These are phyloP conservation scores for Phthorimaea operculella DNA, from an alignment of 1,140 invertebrate species.

Conservation along the genomic window DNA sequence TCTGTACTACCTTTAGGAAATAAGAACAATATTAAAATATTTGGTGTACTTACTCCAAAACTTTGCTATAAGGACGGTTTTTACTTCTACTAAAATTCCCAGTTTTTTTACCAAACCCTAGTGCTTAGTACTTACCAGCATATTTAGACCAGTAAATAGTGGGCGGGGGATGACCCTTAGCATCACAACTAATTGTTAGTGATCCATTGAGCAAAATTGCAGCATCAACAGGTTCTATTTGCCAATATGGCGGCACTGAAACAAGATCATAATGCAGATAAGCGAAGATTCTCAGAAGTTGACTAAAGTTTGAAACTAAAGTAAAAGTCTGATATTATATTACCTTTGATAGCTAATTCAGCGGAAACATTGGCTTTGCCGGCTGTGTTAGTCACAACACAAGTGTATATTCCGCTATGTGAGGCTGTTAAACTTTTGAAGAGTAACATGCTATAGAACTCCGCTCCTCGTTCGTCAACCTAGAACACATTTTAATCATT, in stretches of 20 bases:
- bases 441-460: slow-evolving; percentile 82
- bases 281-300: neutral
- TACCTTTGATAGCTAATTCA: slow-evolving; percentile 85
- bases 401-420: slow-evolving; percentile 89
- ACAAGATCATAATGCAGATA: slow-evolving; percentile 10
- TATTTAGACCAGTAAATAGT: slow-evolving; percentile 78
- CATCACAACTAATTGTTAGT: slow-evolving; percentile 80
- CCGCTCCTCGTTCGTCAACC: slow-evolving; percentile 79
- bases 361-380: slow-evolving; percentile 86
- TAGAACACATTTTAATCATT: slow-evolving; percentile 42
- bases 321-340: neutral
- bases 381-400: slow-evolving; percentile 85
- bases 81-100: too few species aligned
- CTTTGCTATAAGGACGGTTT: too few species aligned
- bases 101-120: too few species aligned
- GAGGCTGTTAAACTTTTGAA: slow-evolving; percentile 80
- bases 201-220: slow-evolving; percentile 79
- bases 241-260: slow-evolving; percentile 87
- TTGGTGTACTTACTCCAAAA: too few species aligned
- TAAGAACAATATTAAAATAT: neutral
- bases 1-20: slow-evolving; percentile 27
- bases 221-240: slow-evolving; percentile 80
- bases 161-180: slow-evolving; percentile 82
- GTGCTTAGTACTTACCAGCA: slow-evolving; percentile 35
- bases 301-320: neutral